These are phyloP conservation scores for Ethmia dodecea DNA, from an alignment of 2,888 invertebrate genomes.

Conservation along the genomic window DNA sequence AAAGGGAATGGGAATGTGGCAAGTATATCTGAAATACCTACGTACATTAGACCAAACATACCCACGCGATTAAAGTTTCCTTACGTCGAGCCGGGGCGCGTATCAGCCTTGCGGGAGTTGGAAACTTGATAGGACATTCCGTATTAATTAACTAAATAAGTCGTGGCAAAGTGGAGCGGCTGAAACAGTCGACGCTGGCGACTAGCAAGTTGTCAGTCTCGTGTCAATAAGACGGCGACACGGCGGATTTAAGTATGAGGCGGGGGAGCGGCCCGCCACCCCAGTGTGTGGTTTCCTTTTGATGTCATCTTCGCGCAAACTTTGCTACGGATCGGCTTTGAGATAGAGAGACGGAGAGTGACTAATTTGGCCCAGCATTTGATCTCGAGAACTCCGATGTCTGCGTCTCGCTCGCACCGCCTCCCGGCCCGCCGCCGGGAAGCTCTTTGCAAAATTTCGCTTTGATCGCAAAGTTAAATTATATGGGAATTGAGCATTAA, in stretches of 20 bases:
- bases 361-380: constrained; percentile 79
- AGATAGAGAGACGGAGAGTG: constrained; percentile 78
- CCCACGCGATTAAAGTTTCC: constrained; percentile 63
- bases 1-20: constrained; percentile 41
- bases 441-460: constrained; percentile 77
- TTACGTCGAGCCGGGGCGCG: constrained; percentile 49
- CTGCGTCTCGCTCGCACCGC: constrained; percentile 65
- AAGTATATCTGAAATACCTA: constrained; percentile 28
- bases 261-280: constrained; percentile 51
- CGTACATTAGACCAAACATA: constrained; percentile 38
- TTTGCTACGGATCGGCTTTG: constrained; percentile 79
- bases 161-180: constrained; percentile 59
- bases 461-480: constrained; percentile 79
- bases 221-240: constrained; percentile 76
- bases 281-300: constrained; percentile 78
- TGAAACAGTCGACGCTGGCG: constrained; percentile 59
- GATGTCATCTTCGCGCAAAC: constrained; percentile 79
- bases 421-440: constrained; percentile 58
- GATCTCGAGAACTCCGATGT: constrained; percentile 71
- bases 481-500: constrained; percentile 78
- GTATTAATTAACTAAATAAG: constrained; percentile 78
- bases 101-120: constrained; percentile 60
- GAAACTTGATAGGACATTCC: constrained; percentile 71
- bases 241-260: constrained; percentile 71
- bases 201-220: constrained; percentile 69